Evolutionary conservation across 2,113 vertebrate genomes (phyloP).

Genomic region (Orientallactaga bullata): DNA sequence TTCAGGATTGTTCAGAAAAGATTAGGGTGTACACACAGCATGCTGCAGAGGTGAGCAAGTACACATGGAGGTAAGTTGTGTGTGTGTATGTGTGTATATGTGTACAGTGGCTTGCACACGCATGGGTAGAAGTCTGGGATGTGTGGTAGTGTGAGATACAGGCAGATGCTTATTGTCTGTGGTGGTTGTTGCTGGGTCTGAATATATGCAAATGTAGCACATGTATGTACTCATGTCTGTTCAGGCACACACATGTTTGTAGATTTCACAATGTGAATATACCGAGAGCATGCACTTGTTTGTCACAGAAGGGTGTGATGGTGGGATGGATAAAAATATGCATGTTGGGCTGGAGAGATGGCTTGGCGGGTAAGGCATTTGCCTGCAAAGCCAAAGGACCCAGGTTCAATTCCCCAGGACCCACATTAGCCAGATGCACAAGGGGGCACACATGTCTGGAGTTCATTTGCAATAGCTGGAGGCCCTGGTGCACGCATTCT

Average conservation of each 20-base stretch:
- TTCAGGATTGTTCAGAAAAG: slow-evolving; percentile 7
- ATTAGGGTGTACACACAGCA: accelerated
- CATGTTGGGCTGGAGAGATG: too few relatives aligned
- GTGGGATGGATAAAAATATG: background rate
- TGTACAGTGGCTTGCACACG: background rate
- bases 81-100: background rate
- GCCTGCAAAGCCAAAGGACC: too few relatives aligned
- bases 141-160: background rate
- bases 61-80: background rate
- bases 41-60: background rate
- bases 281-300: background rate
- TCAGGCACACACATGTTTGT: background rate
- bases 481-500: too few relatives aligned
- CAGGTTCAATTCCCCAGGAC: too few relatives aligned
- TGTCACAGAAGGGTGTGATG: background rate
- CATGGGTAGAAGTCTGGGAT: background rate
- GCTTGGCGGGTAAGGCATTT: too few relatives aligned
- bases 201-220: background rate
- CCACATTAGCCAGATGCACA: too few relatives aligned
- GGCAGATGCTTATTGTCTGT: background rate
- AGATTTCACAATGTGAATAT: background rate
- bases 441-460: too few relatives aligned
- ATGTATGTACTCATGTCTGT: background rate
- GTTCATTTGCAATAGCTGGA: too few relatives aligned
- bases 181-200: background rate